Evolutionary conservation across 2,113 vertebrate species (phyloP).

Genomic region (Sialia sialis): DNA sequence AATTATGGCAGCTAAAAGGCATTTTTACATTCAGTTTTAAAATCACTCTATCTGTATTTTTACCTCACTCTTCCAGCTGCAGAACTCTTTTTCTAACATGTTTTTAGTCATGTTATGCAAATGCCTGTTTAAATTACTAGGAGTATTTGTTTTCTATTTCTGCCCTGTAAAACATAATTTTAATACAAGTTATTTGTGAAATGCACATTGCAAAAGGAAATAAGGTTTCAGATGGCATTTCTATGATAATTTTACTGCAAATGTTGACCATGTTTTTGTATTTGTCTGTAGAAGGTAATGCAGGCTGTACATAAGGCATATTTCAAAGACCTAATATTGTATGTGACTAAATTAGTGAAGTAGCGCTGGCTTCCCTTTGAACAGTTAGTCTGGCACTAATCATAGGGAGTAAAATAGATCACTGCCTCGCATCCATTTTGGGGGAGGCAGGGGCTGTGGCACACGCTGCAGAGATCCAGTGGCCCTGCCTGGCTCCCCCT

Average conservation of each 20-base stretch:
- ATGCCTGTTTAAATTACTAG: conserved; percentile 78
- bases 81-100: conserved; percentile 65
- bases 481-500: not conserved
- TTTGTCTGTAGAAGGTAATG: conserved; percentile 76
- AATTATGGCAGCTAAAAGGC: conserved; percentile 76
- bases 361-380: conserved; percentile 62
- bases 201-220: conserved; percentile 76
- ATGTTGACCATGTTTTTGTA: conserved; percentile 78
- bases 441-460: not conserved
- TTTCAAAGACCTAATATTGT: conserved; percentile 68
- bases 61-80: conserved; percentile 69
- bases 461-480: not conserved
- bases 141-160: conserved; percentile 79
- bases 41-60: conserved; percentile 75
- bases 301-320: conserved; percentile 64
- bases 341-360: conserved; percentile 70
- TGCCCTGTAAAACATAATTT: conserved; percentile 81
- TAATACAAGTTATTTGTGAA: conserved; percentile 82
- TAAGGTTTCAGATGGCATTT: conserved; percentile 81
- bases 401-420: conserved; percentile 43
- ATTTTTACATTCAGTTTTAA: conserved; percentile 73
- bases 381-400: conserved; percentile 59
- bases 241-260: conserved; percentile 82
- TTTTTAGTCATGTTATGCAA: conserved; percentile 77
- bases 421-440: not conserved